Percentiles rank a stretch among this genome's conserved stretches.
Conservation (phyloP, 2,888 invertebrate species). For the Bombylius major region DNA sequence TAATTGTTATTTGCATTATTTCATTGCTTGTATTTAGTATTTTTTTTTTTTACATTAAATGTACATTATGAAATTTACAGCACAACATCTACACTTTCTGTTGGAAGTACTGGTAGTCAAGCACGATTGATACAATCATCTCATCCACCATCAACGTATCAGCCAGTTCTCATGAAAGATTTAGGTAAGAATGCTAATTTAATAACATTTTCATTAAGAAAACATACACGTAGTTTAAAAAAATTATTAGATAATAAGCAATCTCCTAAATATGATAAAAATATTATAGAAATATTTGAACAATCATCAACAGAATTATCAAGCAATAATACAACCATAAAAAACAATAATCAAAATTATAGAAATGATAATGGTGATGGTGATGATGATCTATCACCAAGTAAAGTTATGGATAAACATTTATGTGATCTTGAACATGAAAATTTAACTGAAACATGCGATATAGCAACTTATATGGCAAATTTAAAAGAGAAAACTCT, state of each 20-base stretch:
- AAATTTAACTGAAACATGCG: conserved; percentile 31
- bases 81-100: conserved; percentile 87
- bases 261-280: conserved; percentile 35
- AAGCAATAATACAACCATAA: conserved; percentile 15
- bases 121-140: conserved; percentile 88
- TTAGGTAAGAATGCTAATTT: conserved; percentile 56
- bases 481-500: conserved; percentile 34
- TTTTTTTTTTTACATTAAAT: neutral
- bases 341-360: neutral
- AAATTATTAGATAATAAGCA: conserved; percentile 25
- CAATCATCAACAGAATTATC: conserved; percentile 27
- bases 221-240: neutral
- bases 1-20: neutral
- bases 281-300: conserved; percentile 34
- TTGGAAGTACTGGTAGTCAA: conserved; percentile 86
- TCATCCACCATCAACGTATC: conserved; percentile 84
- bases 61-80: conserved; percentile 37
- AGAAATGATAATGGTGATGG: conserved; percentile 4
- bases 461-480: conserved; percentile 37
- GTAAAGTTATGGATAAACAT: conserved; percentile 35
- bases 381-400: conserved; percentile 31
- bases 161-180: conserved; percentile 77
- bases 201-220: conserved; percentile 17
- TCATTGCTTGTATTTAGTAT: neutral
- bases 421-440: conserved; percentile 35